phyloP scores from a whole-genome alignment of 2,888 invertebrate species.

The Lasius platythorax region DNA sequence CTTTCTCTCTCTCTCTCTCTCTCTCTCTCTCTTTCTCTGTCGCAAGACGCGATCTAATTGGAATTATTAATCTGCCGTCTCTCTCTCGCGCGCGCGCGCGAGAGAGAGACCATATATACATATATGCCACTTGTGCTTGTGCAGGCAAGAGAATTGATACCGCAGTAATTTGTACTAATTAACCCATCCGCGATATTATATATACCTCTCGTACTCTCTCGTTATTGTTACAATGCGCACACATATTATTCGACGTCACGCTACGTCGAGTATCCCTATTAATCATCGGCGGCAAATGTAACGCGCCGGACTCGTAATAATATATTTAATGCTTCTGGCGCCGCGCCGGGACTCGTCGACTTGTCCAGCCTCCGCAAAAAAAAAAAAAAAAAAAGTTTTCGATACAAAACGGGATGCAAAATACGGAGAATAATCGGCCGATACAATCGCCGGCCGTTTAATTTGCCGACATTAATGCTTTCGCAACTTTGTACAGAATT shows the following conservation, averaged over 20 bases:
- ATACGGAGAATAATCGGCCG: not conserved
- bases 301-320: conserved; percentile 28
- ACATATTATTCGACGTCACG: conserved; percentile 52
- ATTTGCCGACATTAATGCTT: no score
- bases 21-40: not conserved
- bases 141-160: conserved; percentile 61
- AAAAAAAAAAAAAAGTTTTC: not conserved
- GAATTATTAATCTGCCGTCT: conserved; percentile 33
- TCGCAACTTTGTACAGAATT: not conserved
- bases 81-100: not conserved
- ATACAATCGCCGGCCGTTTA: no score
- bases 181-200: conserved; percentile 48
- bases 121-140: not conserved
- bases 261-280: conserved; percentile 53
- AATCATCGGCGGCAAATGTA: conserved; percentile 41
- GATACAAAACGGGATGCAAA: not conserved
- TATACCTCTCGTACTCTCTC: conserved; percentile 37
- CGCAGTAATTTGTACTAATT: conserved; percentile 59
- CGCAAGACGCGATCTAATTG: conserved; percentile 39
- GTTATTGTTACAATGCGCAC: conserved; percentile 49
- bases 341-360: conserved; percentile 18
- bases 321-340: conserved; percentile 51
- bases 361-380: not conserved
- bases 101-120: not conserved
- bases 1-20: no score